Base-by-base conservation (phyloP, 2,797 vertebrate species). In the Phyllotis vaccarum region DNA sequence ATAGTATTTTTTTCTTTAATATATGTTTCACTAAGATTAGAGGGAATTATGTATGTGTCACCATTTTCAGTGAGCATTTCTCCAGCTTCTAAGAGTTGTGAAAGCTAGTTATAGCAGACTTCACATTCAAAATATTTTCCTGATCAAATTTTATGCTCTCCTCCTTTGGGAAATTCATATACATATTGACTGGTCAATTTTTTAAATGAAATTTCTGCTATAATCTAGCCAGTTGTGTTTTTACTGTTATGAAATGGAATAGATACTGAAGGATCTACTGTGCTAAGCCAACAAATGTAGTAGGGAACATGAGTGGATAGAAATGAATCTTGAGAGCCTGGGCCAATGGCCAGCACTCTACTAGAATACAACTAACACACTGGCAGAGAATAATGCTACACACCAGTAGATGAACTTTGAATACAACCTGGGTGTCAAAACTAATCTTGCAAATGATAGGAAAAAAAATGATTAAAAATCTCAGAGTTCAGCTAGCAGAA, bases 11-110 rank as follows among this genome's bases (percentile, higher is more conserved):
- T 46, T 80, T 5, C 24, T 90, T 92, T 49, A 91, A 58, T 72
- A 46, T 86, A 86, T 75, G 91, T 83, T 74, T 2, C 11, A 58
- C 60, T 49, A 93, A 43, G 16, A 88, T 92, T 96, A 34, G 43
- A 76, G 22, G 54, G 19, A 52, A 54, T 86, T 37, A 9, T 92
- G 0, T 49, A 27, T 66, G 21, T 74, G 70, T 34, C 22, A 75
- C n/a, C 13, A 11, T 14, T 49, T 83, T 56, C 14, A 89, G 27
- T 40, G 16, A 62, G 29, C 3, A 86, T 24, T 70, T 83, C n/a
- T 31, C 29, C 7, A 74, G 49, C 14, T 78, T 81, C 3, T 13
- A 29, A 43, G 43, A 86, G 0, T 78, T 89, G 27, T 37, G 58
- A 96, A 58, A 5, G 19, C 27, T 92, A 7, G 80, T 92, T 16